Conservation (phyloP, 2,888 invertebrate species). For the Chironomus tentans region DNA sequence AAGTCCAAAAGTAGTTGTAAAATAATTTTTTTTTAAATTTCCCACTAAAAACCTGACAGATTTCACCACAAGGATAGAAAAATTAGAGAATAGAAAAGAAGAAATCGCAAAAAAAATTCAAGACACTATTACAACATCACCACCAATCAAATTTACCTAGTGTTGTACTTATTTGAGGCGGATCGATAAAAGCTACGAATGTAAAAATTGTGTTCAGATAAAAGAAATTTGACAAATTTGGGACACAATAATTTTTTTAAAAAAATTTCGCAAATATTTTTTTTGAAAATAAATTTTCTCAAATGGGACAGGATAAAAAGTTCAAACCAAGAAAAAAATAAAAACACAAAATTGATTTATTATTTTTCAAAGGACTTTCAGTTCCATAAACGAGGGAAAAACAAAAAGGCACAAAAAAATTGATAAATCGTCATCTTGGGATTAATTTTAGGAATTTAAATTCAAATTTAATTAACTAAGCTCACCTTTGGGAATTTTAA, state of each 20-base stretch:
- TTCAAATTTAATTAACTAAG: neutral
- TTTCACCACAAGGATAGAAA: too few relatives aligned
- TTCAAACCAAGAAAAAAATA: neutral
- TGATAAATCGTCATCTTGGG: neutral
- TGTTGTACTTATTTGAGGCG: slow-evolving; percentile 5
- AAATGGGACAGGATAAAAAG: neutral
- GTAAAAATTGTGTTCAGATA: neutral
- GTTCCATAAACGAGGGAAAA: neutral
- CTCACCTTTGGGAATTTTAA: slow-evolving; percentile 24
- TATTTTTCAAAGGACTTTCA: neutral
- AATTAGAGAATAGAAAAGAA: neutral
- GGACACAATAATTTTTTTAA: neutral
- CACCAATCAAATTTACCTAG: slow-evolving; percentile 14
- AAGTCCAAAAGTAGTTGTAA: too few relatives aligned
- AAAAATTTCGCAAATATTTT: neutral
- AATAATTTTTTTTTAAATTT: too few relatives aligned
- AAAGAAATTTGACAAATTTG: neutral
- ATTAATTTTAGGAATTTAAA: neutral
- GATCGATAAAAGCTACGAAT: slow-evolving; percentile 18
- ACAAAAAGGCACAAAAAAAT: neutral
- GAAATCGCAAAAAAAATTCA: neutral
- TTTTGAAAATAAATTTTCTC: neutral
- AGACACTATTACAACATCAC: slow-evolving; percentile 3
- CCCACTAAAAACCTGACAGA: too few relatives aligned
- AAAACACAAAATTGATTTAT: neutral